These are phyloP conservation scores for Pollachius pollachius DNA, from an alignment of 2,113 vertebrate species.

Conservation along the genomic window DNA sequence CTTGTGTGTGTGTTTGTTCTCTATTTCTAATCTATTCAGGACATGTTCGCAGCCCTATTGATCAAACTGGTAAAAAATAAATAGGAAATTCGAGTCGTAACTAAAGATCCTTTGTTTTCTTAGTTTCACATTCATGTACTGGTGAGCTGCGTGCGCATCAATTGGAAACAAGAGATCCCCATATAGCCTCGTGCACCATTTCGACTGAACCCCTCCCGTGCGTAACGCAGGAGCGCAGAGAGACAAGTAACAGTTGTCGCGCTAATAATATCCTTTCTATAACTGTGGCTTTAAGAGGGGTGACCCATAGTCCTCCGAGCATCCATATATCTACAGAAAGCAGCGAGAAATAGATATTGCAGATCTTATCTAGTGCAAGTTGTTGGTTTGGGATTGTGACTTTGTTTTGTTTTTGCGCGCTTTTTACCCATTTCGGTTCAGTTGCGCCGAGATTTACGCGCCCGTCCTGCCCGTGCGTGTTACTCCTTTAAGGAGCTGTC, in stretches of 20 bases:
- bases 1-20: constrained; percentile 5
- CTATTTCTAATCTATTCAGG: neutral
- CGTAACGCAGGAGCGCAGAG: neutral
- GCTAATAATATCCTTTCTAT: constrained; percentile 59
- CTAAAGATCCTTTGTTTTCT: too few species aligned
- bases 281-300: constrained; percentile 72
- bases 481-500: constrained; percentile 65
- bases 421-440: neutral
- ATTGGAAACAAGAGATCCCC: too few species aligned
- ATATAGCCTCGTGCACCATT: too few species aligned
- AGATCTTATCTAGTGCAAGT: neutral
- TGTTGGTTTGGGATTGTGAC: neutral
- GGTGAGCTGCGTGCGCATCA: too few species aligned
- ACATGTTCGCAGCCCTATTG: neutral
- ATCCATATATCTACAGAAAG: constrained; percentile 46
- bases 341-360: constrained; percentile 5
- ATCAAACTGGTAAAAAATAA: too few species aligned
- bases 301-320: constrained; percentile 8
- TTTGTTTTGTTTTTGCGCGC: neutral
- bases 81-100: too few species aligned
- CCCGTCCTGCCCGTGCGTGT: neutral
- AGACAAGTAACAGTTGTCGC: constrained; percentile 52
- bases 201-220: neutral
- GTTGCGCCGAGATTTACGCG: neutral
- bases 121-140: too few species aligned